Base-by-base conservation (phyloP, 2,797 vertebrate species). In the Vespertilio murinus region DNA sequence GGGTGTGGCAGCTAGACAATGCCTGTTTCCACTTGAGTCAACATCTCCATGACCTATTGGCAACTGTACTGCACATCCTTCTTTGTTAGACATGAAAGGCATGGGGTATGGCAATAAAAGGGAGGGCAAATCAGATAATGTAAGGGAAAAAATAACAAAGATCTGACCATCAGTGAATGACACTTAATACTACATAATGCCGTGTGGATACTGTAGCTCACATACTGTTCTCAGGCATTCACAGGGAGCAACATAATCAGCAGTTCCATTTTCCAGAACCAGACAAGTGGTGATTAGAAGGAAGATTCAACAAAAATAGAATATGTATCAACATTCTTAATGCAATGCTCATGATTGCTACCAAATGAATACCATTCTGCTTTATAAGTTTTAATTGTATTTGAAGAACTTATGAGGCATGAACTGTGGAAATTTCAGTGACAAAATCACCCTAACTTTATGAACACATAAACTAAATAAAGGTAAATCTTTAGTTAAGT, bases 221-320 rank as follows among this genome's bases (percentile, higher is more conserved):
- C 16, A 42, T 7, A 28, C 49, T 92, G n/a, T 40, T 70, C 91
- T 93, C 56, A 86, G 67, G 54, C 25, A 74, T 28, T 82, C 33
- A 22, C 0, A 38, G 35, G 49, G 12, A 88, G 16, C 16, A 82
- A 79, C 17, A 42, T 61, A 59, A 90, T 30, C 65, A 85, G 67
- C 17, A 64, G 70, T 28, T 35, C 35, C 56, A 84, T 23, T 52
- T 89, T 79, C 42, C 64, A 91, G 69, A 83, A 77, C 52, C 65
- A 96, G 47, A 90, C 70, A 61, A 45, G 47, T 42, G 73, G 65
- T 47, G 81, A 95, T 45, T 54, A 52, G 38, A 94, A 87, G 22
- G 47, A 93, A 87, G 22, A 86, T n/a, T 49, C 52, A 59, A 90
- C 74, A 52, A 90, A 95, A 92, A 94, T 10, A 86, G 87, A 95